Percentiles rank a stretch among this genome's conserved stretches.
These are phyloP conservation scores for Thalassarche chlororhynchos DNA, from an alignment of 2,113 vertebrate species.

Conservation along the genomic window DNA sequence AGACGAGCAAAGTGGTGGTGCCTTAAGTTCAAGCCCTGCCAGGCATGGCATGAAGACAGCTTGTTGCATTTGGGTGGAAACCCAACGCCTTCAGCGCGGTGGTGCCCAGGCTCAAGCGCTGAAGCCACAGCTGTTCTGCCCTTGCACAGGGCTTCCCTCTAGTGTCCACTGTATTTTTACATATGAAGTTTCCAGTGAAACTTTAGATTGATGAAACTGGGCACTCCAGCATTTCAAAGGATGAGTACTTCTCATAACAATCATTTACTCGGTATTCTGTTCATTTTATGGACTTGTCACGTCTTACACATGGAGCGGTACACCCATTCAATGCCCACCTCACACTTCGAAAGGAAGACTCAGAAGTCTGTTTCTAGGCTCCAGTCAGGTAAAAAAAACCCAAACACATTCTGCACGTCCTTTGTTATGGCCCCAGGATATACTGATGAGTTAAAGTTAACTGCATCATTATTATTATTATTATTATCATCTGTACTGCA, in stretches of 20 bases:
- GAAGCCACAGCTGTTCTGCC: background rate
- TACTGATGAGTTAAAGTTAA: background rate
- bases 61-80: background rate
- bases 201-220: background rate
- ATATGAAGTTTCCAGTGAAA: background rate
- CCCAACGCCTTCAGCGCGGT: accelerated
- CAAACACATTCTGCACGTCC: background rate
- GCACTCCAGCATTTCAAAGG: background rate
- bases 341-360: background rate
- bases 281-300: background rate
- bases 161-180: background rate
- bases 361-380: background rate
- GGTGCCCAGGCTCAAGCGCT: background rate
- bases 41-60: background rate
- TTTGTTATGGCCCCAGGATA: background rate
- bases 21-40: background rate
- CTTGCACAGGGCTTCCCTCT: background rate
- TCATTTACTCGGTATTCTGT: background rate
- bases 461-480: background rate
- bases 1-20: background rate
- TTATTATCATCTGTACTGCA: background rate
- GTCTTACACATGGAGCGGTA: background rate
- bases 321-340: background rate
- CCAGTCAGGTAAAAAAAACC: background rate
- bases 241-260: background rate